phyloP scores from a whole-genome alignment of 2,797 vertebrate genomes.

The Phalloptychus januarius region DNA sequence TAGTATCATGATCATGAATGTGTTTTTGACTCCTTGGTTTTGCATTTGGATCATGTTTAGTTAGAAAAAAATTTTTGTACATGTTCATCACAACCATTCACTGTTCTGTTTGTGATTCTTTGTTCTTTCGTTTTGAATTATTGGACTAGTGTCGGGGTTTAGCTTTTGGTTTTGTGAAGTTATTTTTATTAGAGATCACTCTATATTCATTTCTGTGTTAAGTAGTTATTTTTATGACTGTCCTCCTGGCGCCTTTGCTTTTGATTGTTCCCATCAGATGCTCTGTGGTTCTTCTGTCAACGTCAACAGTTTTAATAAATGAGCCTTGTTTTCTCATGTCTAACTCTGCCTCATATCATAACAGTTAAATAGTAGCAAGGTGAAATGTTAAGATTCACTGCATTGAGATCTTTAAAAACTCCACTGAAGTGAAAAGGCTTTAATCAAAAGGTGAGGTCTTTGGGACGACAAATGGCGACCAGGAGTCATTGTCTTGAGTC shows the following conservation, averaged over 20 bases:
- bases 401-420: constrained; percentile 31
- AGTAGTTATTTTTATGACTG: background rate
- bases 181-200: background rate
- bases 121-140: background rate
- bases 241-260: background rate
- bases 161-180: background rate
- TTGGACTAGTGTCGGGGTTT: background rate
- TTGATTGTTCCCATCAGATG: background rate
- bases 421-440: constrained; percentile 28
- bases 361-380: background rate
- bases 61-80: background rate
- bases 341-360: background rate
- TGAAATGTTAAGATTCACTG: background rate
- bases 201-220: background rate
- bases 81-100: background rate
- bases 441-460: constrained; percentile 39
- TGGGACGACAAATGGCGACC: constrained; percentile 51
- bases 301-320: background rate
- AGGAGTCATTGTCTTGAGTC: constrained; percentile 70
- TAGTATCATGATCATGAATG: background rate
- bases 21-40: background rate
- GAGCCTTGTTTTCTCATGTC: background rate
- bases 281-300: background rate
- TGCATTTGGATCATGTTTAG: background rate
- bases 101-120: background rate